These are phyloP conservation scores for Thamnaconus septentrionalis DNA, from an alignment of 2,113 vertebrate species.

Conservation along the genomic window DNA sequence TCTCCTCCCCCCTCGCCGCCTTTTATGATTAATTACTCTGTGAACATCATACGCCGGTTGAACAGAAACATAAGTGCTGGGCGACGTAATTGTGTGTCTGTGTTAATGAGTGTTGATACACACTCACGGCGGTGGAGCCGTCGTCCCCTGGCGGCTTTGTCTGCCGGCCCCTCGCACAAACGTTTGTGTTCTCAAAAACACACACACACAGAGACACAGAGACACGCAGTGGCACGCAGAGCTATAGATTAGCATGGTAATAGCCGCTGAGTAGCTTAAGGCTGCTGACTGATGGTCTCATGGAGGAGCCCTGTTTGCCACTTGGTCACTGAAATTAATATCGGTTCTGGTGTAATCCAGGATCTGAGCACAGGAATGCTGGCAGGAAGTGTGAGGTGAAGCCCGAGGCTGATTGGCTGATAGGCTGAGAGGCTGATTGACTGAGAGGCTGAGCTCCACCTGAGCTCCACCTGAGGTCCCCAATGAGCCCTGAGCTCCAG, in stretches of 20 bases:
- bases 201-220: slow-evolving; percentile 16
- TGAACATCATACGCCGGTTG: slow-evolving; percentile 74
- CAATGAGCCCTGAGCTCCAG: slow-evolving; percentile 17
- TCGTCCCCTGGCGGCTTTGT: slow-evolving; percentile 49
- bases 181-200: slow-evolving; percentile 13
- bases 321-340: slow-evolving; percentile 74
- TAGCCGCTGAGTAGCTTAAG: slow-evolving; percentile 69
- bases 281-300: slow-evolving; percentile 71
- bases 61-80: slow-evolving; percentile 74
- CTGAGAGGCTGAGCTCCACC: slow-evolving; percentile 28
- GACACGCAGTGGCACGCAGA: slow-evolving; percentile 6
- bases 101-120: slow-evolving; percentile 74
- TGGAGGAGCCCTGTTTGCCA: slow-evolving; percentile 60
- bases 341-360: slow-evolving; percentile 56
- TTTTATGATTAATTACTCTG: slow-evolving; percentile 78
- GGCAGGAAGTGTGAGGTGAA: slow-evolving; percentile 31
- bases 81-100: slow-evolving; percentile 69
- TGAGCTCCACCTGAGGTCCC: slow-evolving; percentile 41
- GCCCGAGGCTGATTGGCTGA: slow-evolving; percentile 35
- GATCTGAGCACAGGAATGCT: slow-evolving; percentile 34
- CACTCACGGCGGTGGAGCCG: slow-evolving; percentile 45
- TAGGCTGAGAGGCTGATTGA: too few relatives aligned
- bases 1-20: slow-evolving; percentile 65
- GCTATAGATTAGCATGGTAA: slow-evolving; percentile 74
- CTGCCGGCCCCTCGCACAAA: slow-evolving; percentile 7